A percentile compares a stretch with the other conserved stretches of the same genome.
These are phyloP conservation scores for Hippocampus mohnikei DNA, from an alignment of 2,113 vertebrate genomes.

Conservation along the genomic window DNA sequence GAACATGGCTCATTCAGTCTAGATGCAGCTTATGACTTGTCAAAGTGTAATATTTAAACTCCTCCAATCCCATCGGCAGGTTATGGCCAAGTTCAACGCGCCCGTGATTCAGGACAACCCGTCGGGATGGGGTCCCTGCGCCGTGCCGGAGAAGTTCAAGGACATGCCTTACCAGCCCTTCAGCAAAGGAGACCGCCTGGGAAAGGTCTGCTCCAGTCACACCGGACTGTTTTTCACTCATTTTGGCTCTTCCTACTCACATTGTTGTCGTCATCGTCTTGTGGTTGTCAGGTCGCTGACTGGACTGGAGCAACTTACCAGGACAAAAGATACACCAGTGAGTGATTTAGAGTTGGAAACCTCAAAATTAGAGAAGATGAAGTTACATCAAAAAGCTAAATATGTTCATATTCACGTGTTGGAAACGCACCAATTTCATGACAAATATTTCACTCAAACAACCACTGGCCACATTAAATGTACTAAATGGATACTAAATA, in stretches of 20 bases:
- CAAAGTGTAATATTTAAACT: not conserved
- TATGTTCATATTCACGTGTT: too few species aligned
- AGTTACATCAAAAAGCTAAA: too few species aligned
- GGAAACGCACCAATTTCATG: too few species aligned
- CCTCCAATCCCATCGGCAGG: constrained; percentile 29
- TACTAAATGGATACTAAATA: too few species aligned
- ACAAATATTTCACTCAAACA: too few species aligned
- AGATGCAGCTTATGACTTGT: not conserved
- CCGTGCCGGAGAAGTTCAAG: constrained; percentile 92
- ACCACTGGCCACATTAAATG: too few species aligned
- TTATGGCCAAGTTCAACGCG: constrained; percentile 93
- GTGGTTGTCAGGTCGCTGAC: constrained; percentile 83
- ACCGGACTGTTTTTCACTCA: accelerated
- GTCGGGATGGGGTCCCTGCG: constrained; percentile 95
- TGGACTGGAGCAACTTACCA: constrained; percentile 98
- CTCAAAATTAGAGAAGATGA: not conserved
- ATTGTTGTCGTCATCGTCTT: not conserved
- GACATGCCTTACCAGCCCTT: constrained; percentile 99
- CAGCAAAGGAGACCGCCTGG: constrained; percentile 95
- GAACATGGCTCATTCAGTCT: not conserved
- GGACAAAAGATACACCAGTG: constrained; percentile 98
- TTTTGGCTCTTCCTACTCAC: not conserved
- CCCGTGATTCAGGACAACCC: constrained; percentile 98
- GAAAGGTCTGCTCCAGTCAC: constrained; percentile 77
- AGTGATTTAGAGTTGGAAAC: constrained; percentile 26